Conservation (phyloP, 2,797 vertebrate genomes). For the Eospalax fontanierii region DNA sequence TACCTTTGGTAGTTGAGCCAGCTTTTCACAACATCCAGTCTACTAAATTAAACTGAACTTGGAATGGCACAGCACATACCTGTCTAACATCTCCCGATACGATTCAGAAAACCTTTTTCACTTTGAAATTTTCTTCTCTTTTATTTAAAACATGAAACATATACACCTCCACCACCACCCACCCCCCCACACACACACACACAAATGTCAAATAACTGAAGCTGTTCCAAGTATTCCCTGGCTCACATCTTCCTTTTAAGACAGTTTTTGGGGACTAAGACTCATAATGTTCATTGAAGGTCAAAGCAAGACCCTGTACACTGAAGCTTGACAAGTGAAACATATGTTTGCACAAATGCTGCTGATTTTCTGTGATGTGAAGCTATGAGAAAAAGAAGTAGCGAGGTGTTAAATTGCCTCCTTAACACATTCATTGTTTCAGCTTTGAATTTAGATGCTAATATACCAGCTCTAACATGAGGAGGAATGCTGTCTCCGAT, state of each 20-base stretch:
- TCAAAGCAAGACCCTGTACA: slow-evolving; percentile 57
- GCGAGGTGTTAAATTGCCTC: slow-evolving; percentile 71
- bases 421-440: slow-evolving; percentile 74
- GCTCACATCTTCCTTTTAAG: not conserved
- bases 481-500: slow-evolving; percentile 55
- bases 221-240: not conserved
- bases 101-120: not conserved
- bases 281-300: slow-evolving; percentile 62
- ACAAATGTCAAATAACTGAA: not conserved
- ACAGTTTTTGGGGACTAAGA: not conserved
- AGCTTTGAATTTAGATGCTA: slow-evolving; percentile 74
- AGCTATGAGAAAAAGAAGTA: slow-evolving; percentile 17
- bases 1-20: not conserved
- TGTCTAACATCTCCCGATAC: not conserved
- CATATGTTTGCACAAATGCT: slow-evolving; percentile 74
- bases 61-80: not conserved
- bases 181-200: not conserved
- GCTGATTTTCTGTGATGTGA: slow-evolving; percentile 63
- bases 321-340: slow-evolving; percentile 59
- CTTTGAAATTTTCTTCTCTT: not conserved
- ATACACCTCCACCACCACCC: too few species aligned
- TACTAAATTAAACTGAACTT: not conserved
- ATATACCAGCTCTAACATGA: slow-evolving; percentile 48
- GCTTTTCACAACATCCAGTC: not conserved
- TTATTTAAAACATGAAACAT: too few species aligned